phyloP scores from a whole-genome alignment of 2,888 invertebrate species.

The Cheilosia scutellata region DNA sequence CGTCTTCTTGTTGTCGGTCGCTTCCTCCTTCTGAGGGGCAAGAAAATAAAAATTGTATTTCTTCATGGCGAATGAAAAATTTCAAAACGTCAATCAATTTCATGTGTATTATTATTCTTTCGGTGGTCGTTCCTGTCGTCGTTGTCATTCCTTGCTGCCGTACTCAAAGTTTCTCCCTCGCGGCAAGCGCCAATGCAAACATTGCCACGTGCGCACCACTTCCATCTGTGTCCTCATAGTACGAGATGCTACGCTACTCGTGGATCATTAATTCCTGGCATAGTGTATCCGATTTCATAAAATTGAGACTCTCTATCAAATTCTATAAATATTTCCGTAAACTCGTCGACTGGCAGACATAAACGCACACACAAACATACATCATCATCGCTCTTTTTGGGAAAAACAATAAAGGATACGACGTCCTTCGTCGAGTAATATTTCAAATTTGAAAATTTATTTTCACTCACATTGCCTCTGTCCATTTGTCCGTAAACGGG shows the following conservation, averaged over 20 bases:
- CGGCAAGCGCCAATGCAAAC: constrained; percentile 63
- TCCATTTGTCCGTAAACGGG: constrained; percentile 66
- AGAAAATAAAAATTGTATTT: constrained; percentile 47
- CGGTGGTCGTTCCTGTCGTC: constrained; percentile 66
- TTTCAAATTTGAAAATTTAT: constrained; percentile 76
- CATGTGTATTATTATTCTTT: constrained; percentile 72
- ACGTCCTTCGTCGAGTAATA: constrained; percentile 65
- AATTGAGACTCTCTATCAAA: constrained; percentile 74
- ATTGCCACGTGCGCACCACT: constrained; percentile 71
- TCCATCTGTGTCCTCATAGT: constrained; percentile 64
- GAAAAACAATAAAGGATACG: constrained; percentile 49
- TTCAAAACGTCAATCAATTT: constrained; percentile 73
- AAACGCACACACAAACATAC: constrained; percentile 50
- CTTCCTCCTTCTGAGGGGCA: constrained; percentile 19
- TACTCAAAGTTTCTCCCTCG: constrained; percentile 49
- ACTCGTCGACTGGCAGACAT: constrained; percentile 60
- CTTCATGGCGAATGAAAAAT: constrained; percentile 62
- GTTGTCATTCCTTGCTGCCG: constrained; percentile 27
- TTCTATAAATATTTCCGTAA: constrained; percentile 76
- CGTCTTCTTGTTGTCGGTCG: constrained; percentile 40
- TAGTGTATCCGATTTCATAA: constrained; percentile 75
- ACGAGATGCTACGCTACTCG: constrained; percentile 42
- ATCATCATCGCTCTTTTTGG: constrained; percentile 25
- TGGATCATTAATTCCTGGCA: constrained; percentile 75
- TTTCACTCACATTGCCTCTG: constrained; percentile 60